These are phyloP conservation scores for Heterocephalus glaber DNA, from an alignment of 2,113 vertebrate genomes.

Conservation along the genomic window DNA sequence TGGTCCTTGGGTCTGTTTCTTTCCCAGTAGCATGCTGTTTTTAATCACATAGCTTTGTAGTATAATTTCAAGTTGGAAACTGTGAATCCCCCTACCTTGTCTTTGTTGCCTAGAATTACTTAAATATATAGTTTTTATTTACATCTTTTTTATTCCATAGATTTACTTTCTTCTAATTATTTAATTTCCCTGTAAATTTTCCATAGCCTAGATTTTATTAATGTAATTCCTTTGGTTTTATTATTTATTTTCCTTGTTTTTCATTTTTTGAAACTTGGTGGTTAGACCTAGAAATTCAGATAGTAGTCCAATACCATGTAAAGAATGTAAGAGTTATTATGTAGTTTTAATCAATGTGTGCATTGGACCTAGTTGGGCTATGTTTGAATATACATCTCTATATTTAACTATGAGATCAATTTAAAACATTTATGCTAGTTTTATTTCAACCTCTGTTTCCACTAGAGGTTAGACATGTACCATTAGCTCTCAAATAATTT, in stretches of 20 bases:
- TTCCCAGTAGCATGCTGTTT: too few relatives aligned
- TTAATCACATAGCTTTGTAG: too few relatives aligned
- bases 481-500: not conserved
- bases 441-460: not conserved
- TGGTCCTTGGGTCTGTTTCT: too few relatives aligned
- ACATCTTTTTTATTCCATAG: not conserved
- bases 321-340: not conserved
- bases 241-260: not conserved
- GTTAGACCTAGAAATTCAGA: not conserved
- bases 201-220: not conserved
- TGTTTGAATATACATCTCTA: not conserved
- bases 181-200: not conserved
- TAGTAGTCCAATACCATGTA: not conserved
- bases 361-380: not conserved
- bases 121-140: not conserved
- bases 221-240: not conserved
- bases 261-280: not conserved
- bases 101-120: not conserved
- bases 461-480: not conserved
- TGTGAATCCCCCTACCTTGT: too few relatives aligned
- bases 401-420: not conserved
- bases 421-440: not conserved
- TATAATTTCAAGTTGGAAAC: too few relatives aligned
- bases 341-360: not conserved
- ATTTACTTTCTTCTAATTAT: not conserved